Percentiles rank a stretch among this genome's conserved stretches.
phyloP scores from a whole-genome alignment of 2,888 invertebrate genomes.

The Parnassius glacialis region DNA sequence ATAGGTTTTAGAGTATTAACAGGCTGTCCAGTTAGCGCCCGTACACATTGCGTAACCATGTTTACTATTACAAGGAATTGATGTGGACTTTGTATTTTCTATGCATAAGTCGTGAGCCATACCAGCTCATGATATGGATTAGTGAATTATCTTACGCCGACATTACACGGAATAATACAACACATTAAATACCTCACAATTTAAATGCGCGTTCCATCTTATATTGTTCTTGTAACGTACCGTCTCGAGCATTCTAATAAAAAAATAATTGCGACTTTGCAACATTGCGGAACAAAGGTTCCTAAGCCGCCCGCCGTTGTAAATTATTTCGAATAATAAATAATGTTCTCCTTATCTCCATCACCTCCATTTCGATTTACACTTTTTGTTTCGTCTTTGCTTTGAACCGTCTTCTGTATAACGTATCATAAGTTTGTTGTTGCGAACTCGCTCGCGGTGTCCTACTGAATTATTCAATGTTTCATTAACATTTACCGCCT shows the following conservation, averaged over 20 bases:
- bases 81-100: too few species aligned
- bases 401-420: constrained; percentile 5
- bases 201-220: too few species aligned
- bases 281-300: background rate
- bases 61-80: too few species aligned
- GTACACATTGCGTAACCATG: too few species aligned
- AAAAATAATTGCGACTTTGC: background rate
- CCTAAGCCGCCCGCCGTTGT: background rate
- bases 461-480: constrained; percentile 18
- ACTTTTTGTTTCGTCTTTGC: constrained; percentile 12
- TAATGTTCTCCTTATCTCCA: constrained; percentile 6
- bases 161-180: too few species aligned
- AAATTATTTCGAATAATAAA: constrained; percentile 11
- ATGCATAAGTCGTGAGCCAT: too few species aligned
- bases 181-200: too few species aligned
- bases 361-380: constrained; percentile 10
- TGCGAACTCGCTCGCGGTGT: background rate
- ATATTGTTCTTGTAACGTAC: too few species aligned
- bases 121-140: too few species aligned
- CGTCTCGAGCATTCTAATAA: background rate
- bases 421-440: constrained; percentile 18
- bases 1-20: too few species aligned
- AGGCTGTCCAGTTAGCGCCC: too few species aligned
- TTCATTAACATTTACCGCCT: constrained; percentile 13
- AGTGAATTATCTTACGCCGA: too few species aligned